These are phyloP conservation scores for Penaeus japonicus DNA, from an alignment of 1,140 invertebrate species.

Conservation along the genomic window DNA sequence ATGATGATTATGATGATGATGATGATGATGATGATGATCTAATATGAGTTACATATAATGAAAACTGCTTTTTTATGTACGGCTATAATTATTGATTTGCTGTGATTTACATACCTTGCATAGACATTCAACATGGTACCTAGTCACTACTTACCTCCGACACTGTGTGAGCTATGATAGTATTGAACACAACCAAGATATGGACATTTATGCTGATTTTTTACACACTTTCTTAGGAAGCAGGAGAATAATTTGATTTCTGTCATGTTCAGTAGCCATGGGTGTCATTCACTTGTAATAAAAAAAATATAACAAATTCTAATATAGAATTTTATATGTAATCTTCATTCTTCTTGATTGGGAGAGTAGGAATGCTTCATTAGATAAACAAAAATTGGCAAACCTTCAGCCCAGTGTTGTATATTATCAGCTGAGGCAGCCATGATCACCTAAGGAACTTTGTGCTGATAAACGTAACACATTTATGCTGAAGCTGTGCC, in stretches of 20 bases:
- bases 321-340: no score
- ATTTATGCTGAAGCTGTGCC: conserved; percentile 47
- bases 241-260: background rate
- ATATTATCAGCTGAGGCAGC: conserved; percentile 58
- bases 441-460: conserved; percentile 53
- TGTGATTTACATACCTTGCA: conserved; percentile 29
- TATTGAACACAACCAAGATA: no score
- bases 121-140: background rate
- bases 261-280: conserved; percentile 33
- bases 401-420: conserved; percentile 53
- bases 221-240: no score
- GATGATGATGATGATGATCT: background rate
- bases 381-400: conserved; percentile 57
- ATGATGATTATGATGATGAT: no score
- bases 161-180: no score
- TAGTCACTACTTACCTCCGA: no score
- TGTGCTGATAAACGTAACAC: conserved; percentile 45
- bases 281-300: conserved; percentile 32
- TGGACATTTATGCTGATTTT: no score
- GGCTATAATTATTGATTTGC: conserved; percentile 22
- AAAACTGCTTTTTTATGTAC: conserved; percentile 2
- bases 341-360: background rate
- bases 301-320: no score
- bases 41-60: background rate
- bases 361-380: conserved; percentile 41